Percentiles rank a stretch among this genome's conserved stretches.
Conservation (phyloP, 1,140 invertebrate genomes). For the Hyposmocoma kahamanoa region DNA sequence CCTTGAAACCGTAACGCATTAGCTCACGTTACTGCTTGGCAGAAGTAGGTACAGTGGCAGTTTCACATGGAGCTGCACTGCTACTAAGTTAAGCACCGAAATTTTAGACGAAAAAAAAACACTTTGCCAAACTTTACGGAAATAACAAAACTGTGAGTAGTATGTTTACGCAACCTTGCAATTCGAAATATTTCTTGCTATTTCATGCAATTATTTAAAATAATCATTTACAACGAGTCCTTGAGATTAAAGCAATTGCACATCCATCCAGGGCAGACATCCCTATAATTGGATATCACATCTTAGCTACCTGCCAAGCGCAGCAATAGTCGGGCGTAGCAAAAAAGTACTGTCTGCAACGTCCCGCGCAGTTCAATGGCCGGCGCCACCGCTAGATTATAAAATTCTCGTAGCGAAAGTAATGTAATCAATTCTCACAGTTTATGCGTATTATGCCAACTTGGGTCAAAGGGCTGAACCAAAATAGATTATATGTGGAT, state of each 20-base stretch:
- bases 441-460: slow-evolving; percentile 12
- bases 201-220: too few relatives aligned
- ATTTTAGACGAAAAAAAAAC: too few relatives aligned
- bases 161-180: too few relatives aligned
- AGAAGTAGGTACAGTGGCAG: too few relatives aligned
- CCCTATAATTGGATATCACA: slow-evolving; percentile 59
- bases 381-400: slow-evolving; percentile 33
- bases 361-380: slow-evolving; percentile 38
- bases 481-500: background rate
- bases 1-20: too few relatives aligned
- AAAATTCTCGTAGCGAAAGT: slow-evolving; percentile 36
- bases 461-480: slow-evolving; percentile 18
- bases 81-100: too few relatives aligned
- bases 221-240: slow-evolving; percentile 36
- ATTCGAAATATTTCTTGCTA: too few relatives aligned
- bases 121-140: too few relatives aligned
- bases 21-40: too few relatives aligned
- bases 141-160: too few relatives aligned
- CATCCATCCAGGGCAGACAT: slow-evolving; percentile 30
- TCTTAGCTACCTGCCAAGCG: slow-evolving; percentile 39
- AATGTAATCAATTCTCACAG: slow-evolving; percentile 25
- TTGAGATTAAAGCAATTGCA: slow-evolving; percentile 24
- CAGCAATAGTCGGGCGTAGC: slow-evolving; percentile 46
- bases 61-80: too few relatives aligned
- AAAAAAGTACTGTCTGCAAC: slow-evolving; percentile 44